Percentiles rank a stretch among this genome's conserved stretches.
phyloP scores from a whole-genome alignment of 92 coral and sea anemone genomes.

The Nematostella vectensis region DNA sequence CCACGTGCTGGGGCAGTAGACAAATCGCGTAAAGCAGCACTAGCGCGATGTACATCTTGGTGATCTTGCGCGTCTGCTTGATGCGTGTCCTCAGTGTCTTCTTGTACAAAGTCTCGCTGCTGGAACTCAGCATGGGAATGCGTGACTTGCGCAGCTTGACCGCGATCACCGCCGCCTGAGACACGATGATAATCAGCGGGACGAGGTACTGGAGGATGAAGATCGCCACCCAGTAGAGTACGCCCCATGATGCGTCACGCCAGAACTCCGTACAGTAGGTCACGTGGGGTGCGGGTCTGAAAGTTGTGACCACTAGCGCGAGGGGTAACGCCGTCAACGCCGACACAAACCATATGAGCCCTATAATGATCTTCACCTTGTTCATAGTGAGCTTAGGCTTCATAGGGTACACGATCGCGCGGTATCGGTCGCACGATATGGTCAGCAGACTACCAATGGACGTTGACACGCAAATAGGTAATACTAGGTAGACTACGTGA shows the following conservation, averaged over 20 bases:
- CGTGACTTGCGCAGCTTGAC: constrained; percentile 18
- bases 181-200: constrained; percentile 43
- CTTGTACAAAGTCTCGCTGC: constrained; percentile 20
- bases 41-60: constrained; percentile 64
- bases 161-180: constrained; percentile 42
- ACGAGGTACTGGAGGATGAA: constrained; percentile 61
- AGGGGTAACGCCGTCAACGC: constrained; percentile 14
- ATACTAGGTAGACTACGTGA: constrained; percentile 42
- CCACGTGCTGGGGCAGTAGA: constrained; percentile 76
- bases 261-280: constrained; percentile 9
- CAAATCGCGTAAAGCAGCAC: constrained; percentile 67
- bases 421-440: constrained; percentile 61
- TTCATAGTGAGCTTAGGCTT: constrained; percentile 36
- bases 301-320: neutral
- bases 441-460: constrained; percentile 58
- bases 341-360: constrained; percentile 57
- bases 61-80: constrained; percentile 62
- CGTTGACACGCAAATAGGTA: constrained; percentile 44
- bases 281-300: constrained; percentile 1
- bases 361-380: constrained; percentile 39
- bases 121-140: constrained; percentile 14
- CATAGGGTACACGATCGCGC: constrained; percentile 73
- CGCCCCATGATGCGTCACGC: constrained; percentile 14
- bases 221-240: constrained; percentile 57
- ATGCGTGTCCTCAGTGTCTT: constrained; percentile 34